Evolutionary conservation across 2,113 vertebrate genomes (phyloP).

Genomic region (Hydrolagus affinis): DNA sequence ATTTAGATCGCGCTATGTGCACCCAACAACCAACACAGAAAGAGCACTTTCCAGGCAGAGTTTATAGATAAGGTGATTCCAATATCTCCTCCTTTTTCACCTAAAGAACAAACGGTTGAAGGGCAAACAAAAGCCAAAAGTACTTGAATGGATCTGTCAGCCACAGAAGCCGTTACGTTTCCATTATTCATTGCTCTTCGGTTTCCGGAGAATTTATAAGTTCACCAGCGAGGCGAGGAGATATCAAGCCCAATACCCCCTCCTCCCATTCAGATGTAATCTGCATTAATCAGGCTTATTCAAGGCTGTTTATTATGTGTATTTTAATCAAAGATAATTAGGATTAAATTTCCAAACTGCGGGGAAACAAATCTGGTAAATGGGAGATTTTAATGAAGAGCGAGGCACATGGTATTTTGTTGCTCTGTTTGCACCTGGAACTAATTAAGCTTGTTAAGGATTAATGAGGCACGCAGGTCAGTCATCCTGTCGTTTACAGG

Average conservation of each 20-base stretch:
- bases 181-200: not conserved
- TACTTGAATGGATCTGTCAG: too few relatives aligned
- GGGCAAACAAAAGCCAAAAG: too few relatives aligned
- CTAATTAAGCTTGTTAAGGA: conserved; percentile 20
- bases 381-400: conserved; percentile 14
- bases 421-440: conserved; percentile 9
- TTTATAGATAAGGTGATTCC: too few relatives aligned
- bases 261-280: conserved; percentile 8
- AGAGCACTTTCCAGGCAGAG: too few relatives aligned
- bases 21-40: too few relatives aligned
- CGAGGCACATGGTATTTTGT: not conserved
- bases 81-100: too few relatives aligned
- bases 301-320: conserved; percentile 1
- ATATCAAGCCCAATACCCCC: not conserved
- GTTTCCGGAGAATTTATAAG: not conserved
- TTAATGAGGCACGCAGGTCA: not conserved
- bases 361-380: not conserved
- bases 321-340: conserved; percentile 28
- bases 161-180: not conserved
- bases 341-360: conserved; percentile 8
- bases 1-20: too few relatives aligned
- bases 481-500: not conserved
- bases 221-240: not conserved
- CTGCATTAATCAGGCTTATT: conserved; percentile 24
- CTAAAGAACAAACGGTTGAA: too few relatives aligned